Evolutionary conservation across 1,140 invertebrate genomes (phyloP).

Genomic region (Drosophila pachea): DNA sequence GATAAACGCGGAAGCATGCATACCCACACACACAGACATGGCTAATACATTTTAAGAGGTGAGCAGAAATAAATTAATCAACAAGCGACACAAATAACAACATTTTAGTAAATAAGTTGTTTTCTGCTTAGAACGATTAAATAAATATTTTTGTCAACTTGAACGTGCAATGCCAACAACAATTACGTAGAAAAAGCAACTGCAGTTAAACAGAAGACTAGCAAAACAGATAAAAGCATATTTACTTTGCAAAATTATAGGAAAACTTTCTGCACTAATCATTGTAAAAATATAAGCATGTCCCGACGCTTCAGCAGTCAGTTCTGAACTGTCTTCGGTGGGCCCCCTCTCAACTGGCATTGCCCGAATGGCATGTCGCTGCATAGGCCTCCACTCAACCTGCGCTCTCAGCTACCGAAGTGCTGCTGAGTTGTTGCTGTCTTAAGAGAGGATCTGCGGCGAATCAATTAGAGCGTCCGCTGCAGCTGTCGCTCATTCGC

Average conservation of each 20-base stretch:
- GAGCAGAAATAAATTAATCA: slow-evolving; percentile 41
- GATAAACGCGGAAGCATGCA: slow-evolving; percentile 43
- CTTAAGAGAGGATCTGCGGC: no score
- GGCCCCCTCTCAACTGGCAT: no score
- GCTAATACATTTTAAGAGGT: slow-evolving; percentile 34
- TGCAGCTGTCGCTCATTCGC: no score
- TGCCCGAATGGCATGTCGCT: no score
- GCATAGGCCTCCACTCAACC: no score
- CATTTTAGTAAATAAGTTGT: slow-evolving; percentile 24
- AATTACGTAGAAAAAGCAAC: slow-evolving; percentile 38
- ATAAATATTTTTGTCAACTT: slow-evolving; percentile 58
- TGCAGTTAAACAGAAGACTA: slow-evolving; percentile 19
- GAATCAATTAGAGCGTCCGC: no score
- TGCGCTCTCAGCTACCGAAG: no score
- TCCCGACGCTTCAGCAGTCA: no score
- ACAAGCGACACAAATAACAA: slow-evolving; percentile 8
- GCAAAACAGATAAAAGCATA: no score
- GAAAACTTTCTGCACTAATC: not conserved
- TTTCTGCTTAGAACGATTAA: slow-evolving; percentile 44
- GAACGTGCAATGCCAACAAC: slow-evolving; percentile 10
- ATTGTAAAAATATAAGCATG: not conserved
- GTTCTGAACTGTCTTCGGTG: no score
- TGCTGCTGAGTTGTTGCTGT: no score
- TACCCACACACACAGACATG: slow-evolving; percentile 3
- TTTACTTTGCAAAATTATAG: no score